Conservation (phyloP, 2,888 invertebrate species). For the Oeneis ivallda region DNA sequence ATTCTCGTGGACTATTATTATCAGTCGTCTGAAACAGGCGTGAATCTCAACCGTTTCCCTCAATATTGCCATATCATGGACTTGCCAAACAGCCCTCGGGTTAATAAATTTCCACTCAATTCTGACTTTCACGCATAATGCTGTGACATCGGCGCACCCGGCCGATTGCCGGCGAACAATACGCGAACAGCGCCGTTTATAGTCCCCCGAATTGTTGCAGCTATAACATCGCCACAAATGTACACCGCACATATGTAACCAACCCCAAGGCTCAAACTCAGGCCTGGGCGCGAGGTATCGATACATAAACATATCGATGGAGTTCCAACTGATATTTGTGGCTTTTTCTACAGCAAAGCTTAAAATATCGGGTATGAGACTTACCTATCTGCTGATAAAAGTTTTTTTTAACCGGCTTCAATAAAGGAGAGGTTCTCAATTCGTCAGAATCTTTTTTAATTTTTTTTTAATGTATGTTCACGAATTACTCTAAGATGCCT, state of each 20-base stretch:
- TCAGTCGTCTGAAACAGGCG: neutral
- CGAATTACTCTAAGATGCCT: too few relatives aligned
- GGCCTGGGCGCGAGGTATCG: neutral
- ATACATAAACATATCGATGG: neutral
- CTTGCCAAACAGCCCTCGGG: slow-evolving; percentile 39
- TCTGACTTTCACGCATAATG: slow-evolving; percentile 41
- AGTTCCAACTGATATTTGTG: neutral
- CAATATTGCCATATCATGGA: slow-evolving; percentile 16
- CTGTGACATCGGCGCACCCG: slow-evolving; percentile 42
- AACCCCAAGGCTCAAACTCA: neutral
- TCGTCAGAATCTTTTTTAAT: too few relatives aligned
- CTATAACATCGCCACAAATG: slow-evolving; percentile 50
- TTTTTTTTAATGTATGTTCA: too few relatives aligned
- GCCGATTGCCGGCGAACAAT: slow-evolving; percentile 60
- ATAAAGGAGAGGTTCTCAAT: too few relatives aligned
- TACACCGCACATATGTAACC: slow-evolving; percentile 45
- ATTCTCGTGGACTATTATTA: too few relatives aligned
- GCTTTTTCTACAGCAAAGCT: too few relatives aligned
- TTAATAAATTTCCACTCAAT: slow-evolving; percentile 47
- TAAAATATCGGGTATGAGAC: too few relatives aligned
- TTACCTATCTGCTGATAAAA: too few relatives aligned
- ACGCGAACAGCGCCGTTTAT: slow-evolving; percentile 31
- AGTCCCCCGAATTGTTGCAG: slow-evolving; percentile 56
- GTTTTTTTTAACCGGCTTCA: too few relatives aligned
- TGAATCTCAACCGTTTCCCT: slow-evolving; percentile 9